phyloP scores from a whole-genome alignment of 1,140 invertebrate genomes.

The Archivesica marissinica region DNA sequence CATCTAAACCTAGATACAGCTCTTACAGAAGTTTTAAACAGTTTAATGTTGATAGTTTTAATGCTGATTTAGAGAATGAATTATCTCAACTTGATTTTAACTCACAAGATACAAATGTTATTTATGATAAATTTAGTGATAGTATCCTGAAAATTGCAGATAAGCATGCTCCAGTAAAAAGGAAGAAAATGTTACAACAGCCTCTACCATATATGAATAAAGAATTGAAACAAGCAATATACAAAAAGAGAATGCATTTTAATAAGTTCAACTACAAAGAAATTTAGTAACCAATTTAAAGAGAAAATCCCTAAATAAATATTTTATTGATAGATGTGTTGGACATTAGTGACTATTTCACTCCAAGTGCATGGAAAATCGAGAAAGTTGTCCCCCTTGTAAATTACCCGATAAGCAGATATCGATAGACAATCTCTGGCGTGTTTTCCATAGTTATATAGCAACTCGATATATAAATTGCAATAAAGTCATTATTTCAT shows the following conservation, averaged over 20 bases:
- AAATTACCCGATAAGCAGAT: no score
- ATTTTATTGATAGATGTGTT: no score
- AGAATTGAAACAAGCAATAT: conserved; percentile 49
- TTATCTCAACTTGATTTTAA: not conserved
- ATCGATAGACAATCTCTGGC: no score
- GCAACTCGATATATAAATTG: no score
- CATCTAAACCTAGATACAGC: not conserved
- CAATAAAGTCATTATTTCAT: no score
- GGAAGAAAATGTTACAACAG: conserved; percentile 2
- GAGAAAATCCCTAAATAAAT: no score
- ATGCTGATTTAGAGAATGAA: not conserved
- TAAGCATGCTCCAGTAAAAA: conserved; percentile 60
- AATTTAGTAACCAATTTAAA: no score
- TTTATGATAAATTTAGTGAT: conserved; percentile 28
- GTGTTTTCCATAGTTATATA: no score
- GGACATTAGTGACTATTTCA: no score
- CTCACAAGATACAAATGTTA: not conserved
- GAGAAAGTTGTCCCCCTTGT: no score
- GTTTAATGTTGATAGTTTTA: conserved; percentile 3
- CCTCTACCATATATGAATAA: conserved; percentile 59
- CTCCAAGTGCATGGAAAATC: no score
- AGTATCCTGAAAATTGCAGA: not conserved
- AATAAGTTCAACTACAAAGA: no score
- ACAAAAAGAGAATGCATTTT: conserved; percentile 25
- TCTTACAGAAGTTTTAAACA: conserved; percentile 31